phyloP scores from a whole-genome alignment of 2,113 vertebrate genomes.

The Hippocampus mohnikei region DNA sequence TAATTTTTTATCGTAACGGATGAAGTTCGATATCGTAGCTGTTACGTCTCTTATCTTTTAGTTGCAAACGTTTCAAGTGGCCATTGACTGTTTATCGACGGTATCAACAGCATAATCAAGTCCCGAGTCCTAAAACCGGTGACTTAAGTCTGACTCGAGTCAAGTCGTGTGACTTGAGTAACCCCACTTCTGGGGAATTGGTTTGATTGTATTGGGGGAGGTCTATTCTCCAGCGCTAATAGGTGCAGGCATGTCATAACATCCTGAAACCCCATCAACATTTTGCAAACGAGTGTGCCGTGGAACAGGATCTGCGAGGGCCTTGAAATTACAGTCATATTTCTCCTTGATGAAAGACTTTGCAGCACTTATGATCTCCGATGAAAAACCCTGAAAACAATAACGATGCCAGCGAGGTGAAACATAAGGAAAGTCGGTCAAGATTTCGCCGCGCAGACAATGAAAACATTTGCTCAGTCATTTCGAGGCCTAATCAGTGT shows the following conservation, averaged over 20 bases:
- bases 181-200: conserved; percentile 40
- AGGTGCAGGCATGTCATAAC: conserved; percentile 61
- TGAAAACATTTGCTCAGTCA: conserved; percentile 31
- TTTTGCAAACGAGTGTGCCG: conserved; percentile 52
- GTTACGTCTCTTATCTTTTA: too few species aligned
- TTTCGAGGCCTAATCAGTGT: conserved; percentile 62
- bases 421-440: conserved; percentile 38
- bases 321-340: conserved; percentile 42
- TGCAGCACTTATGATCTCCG: conserved; percentile 44
- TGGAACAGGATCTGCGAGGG: conserved; percentile 18
- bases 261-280: conserved; percentile 70
- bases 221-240: conserved; percentile 60
- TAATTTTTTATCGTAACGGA: too few species aligned
- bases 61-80: too few species aligned
- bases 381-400: conserved; percentile 47
- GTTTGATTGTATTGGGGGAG: conserved; percentile 64
- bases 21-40: too few species aligned
- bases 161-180: neutral
- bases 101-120: neutral
- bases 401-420: conserved; percentile 43
- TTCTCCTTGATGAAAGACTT: conserved; percentile 45
- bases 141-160: neutral
- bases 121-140: neutral
- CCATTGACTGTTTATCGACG: too few species aligned
- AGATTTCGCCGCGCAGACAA: conserved; percentile 30